phyloP scores from a whole-genome alignment of 2,888 invertebrate genomes.

The Andrena trimmerana region DNA sequence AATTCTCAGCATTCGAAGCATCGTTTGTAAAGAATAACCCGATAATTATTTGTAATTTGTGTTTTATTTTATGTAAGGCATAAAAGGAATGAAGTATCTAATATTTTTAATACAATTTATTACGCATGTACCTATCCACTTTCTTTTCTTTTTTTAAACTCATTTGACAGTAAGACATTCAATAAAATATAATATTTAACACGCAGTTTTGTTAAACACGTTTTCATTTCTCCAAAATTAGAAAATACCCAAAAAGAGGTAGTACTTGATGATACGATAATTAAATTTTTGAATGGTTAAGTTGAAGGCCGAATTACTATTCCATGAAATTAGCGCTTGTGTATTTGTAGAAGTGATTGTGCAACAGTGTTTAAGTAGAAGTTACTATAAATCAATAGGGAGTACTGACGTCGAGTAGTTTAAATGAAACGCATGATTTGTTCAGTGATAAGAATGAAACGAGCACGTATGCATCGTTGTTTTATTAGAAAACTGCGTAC shows the following conservation, averaged over 20 bases:
- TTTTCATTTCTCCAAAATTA: too few relatives aligned
- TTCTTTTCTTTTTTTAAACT: not conserved
- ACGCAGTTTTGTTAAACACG: too few relatives aligned
- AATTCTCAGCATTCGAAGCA: not conserved
- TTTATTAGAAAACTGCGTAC: constrained; percentile 33
- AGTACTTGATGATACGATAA: not conserved
- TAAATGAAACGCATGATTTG: constrained; percentile 54
- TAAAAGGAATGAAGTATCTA: not conserved
- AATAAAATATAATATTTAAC: too few relatives aligned
- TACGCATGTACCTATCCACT: not conserved
- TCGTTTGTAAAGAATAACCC: not conserved
- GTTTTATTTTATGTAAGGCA: not conserved
- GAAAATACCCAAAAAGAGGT: too few relatives aligned
- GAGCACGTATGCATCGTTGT: not conserved
- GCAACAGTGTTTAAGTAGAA: constrained; percentile 21
- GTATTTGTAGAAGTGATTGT: constrained; percentile 1
- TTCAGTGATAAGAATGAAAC: constrained; percentile 59
- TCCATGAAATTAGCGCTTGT: not conserved
- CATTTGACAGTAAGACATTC: too few relatives aligned
- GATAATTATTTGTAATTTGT: not conserved
- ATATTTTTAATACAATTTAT: not conserved
- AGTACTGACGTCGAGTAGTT: constrained; percentile 20
- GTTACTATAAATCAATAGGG: constrained; percentile 47
- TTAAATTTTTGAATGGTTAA: not conserved
- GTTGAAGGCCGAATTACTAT: not conserved